Base-by-base conservation (phyloP, 1,140 invertebrate genomes). In the Saccostrea glomerata region DNA sequence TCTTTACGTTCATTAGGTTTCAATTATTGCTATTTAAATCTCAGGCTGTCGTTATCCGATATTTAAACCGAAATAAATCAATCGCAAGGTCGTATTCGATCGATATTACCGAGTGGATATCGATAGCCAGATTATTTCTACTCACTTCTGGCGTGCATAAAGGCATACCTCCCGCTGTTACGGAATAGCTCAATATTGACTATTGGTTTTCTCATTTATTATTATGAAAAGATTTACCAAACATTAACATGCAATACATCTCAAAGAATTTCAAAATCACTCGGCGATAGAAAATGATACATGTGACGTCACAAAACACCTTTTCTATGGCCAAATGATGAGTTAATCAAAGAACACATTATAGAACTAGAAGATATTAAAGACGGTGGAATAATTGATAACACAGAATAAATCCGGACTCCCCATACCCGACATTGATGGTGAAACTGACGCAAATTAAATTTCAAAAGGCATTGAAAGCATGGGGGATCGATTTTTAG, bases 11-110 rank as follows among this genome's bases (percentile, higher is more conserved):
- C 70, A 77, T 77, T 77, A 77, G 70, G 70, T 77, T 77, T 36
- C 70, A 77, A 77, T 77, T 77, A 77, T 77, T 77, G 25, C 70
- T 36, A 77, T 77, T 77, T 77, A 77, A 77, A 77, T 77, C 70
- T 13, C 70, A 2, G 70, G 1, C 70, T 30, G 70, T 36, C 70
- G 70, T 77, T 77, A 77, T 77, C 25, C 70, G 25, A 77, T 77
- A 77, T 77, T 77, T 77, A 77, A 77, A 77, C 70, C 70, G 25
- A 36, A 30, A 77, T 77, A 77, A 40, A 77, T 77, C 70, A 77
- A 77, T 77, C 25, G 25, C 70, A 17, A 30, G 70, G 30, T 77
- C 25, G 70, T 15, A 25, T 2, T 13, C 13, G 70, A 77, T 77
- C 70, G 70, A 77, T 77, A 36, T 13, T 25, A 3, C 30, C 7